Evolutionary conservation across 2,797 vertebrate species (phyloP).

Genomic region (Bucorvus abyssinicus): DNA sequence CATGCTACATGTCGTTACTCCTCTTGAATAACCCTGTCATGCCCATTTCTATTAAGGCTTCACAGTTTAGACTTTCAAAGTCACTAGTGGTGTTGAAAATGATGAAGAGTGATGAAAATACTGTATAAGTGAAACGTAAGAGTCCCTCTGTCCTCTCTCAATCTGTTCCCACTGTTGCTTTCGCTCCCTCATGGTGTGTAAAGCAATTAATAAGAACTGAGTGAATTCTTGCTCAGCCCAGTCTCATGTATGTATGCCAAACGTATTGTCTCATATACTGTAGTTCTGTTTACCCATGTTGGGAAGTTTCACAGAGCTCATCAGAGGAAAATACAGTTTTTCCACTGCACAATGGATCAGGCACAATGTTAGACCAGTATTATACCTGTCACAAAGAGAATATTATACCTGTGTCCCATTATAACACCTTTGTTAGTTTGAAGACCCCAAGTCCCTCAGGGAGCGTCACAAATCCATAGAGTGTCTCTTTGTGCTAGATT

Average conservation of each 20-base stretch:
- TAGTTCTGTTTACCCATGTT: slow-evolving; percentile 48
- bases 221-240: slow-evolving; percentile 41
- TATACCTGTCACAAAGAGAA: not conserved
- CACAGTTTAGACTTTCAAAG: not conserved
- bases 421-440: slow-evolving; percentile 19
- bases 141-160: not conserved
- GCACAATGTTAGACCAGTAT: not conserved
- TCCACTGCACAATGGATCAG: not conserved
- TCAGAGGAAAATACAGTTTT: not conserved
- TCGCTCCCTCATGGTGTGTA: slow-evolving; percentile 1
- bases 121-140: not conserved
- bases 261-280: slow-evolving; percentile 36
- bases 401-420: not conserved
- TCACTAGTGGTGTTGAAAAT: not conserved
- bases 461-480: slow-evolving; percentile 42
- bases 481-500: slow-evolving; percentile 17
- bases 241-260: slow-evolving; percentile 42
- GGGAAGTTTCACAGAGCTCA: slow-evolving; percentile 42
- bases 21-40: slow-evolving; percentile 1
- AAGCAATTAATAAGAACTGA: slow-evolving; percentile 22
- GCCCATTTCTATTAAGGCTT: not conserved
- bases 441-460: not conserved
- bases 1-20: not conserved
- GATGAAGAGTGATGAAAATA: not conserved
- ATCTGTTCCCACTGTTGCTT: not conserved